Conservation (phyloP, 2,888 invertebrate species). For the Leuctra nigra region DNA sequence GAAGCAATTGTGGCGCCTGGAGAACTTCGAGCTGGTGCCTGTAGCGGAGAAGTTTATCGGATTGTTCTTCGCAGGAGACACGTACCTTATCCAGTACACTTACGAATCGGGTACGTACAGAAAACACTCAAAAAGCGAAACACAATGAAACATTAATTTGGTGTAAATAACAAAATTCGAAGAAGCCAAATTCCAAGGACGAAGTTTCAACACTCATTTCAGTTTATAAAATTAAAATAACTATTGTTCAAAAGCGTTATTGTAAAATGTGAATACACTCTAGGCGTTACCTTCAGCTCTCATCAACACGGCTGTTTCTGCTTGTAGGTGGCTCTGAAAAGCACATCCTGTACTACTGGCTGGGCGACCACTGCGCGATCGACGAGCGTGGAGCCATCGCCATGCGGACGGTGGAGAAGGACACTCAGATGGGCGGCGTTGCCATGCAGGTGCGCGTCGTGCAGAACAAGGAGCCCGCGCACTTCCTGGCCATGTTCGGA, state of each 20-base stretch:
- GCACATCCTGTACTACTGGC: slow-evolving; percentile 71
- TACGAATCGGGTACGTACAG: slow-evolving; percentile 56
- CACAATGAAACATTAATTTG: too few species aligned
- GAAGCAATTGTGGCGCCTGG: slow-evolving; percentile 68
- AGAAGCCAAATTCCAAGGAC: too few species aligned
- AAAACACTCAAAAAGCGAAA: too few species aligned
- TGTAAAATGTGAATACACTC: too few species aligned
- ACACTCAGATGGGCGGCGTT: slow-evolving; percentile 43
- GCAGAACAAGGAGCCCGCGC: slow-evolving; percentile 86
- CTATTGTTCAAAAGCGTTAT: too few species aligned
- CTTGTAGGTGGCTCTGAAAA: slow-evolving; percentile 46
- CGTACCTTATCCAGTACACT: slow-evolving; percentile 77
- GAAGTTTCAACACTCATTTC: too few species aligned
- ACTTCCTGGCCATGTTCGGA: slow-evolving; percentile 83
- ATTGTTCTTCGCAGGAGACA: slow-evolving; percentile 71
- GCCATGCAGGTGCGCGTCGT: slow-evolving; percentile 65
- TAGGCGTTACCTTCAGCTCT: too few species aligned
- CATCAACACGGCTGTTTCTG: too few species aligned
- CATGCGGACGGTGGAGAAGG: slow-evolving; percentile 47
- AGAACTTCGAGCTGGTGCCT: slow-evolving; percentile 51
- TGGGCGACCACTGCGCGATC: slow-evolving; percentile 67
- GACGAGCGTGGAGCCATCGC: slow-evolving; percentile 67
- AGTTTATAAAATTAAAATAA: too few species aligned
- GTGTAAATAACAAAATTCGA: too few species aligned
- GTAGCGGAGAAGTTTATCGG: slow-evolving; percentile 60